Percentiles rank a stretch among this genome's conserved stretches.
Conservation (phyloP, 2,113 vertebrate genomes). For the Nannospalax galili region DNA sequence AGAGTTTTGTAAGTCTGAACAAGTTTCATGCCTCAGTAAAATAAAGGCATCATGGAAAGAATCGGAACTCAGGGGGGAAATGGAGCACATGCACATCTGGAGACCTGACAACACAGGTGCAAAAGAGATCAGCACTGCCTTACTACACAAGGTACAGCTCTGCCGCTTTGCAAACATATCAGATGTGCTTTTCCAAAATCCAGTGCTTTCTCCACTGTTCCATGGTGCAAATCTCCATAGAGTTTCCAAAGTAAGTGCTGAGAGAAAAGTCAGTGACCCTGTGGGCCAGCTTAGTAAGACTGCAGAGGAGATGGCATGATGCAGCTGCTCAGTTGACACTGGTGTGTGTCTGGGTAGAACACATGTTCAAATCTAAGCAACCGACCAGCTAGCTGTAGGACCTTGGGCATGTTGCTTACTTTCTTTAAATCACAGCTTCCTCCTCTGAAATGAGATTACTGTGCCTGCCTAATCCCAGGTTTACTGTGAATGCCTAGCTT, state of each 20-base stretch:
- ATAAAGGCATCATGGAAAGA: constrained; percentile 24
- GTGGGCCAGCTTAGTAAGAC: background rate
- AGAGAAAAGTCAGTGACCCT: background rate
- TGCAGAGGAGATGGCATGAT: background rate
- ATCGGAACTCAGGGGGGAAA: background rate
- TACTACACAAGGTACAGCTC: background rate
- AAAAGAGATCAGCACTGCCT: background rate
- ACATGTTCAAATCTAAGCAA: background rate
- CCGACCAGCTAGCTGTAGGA: background rate
- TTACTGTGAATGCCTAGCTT: background rate
- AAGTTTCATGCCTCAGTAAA: background rate
- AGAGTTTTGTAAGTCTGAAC: constrained; percentile 34
- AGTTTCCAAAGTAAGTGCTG: constrained; percentile 4
- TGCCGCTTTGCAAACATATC: background rate
- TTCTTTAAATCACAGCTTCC: background rate
- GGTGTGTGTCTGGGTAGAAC: background rate
- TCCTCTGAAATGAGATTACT: background rate
- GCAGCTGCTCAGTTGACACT: background rate
- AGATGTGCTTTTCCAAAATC: background rate
- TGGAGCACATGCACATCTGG: background rate
- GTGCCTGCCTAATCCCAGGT: background rate
- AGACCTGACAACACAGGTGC: background rate
- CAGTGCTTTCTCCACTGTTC: background rate
- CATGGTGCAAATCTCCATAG: background rate
- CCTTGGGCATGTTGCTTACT: background rate